A percentile compares a stretch with the other conserved stretches of the same genome.
These are phyloP conservation scores for Danio kyathit DNA, from an alignment of 2,797 vertebrate species.

Conservation along the genomic window DNA sequence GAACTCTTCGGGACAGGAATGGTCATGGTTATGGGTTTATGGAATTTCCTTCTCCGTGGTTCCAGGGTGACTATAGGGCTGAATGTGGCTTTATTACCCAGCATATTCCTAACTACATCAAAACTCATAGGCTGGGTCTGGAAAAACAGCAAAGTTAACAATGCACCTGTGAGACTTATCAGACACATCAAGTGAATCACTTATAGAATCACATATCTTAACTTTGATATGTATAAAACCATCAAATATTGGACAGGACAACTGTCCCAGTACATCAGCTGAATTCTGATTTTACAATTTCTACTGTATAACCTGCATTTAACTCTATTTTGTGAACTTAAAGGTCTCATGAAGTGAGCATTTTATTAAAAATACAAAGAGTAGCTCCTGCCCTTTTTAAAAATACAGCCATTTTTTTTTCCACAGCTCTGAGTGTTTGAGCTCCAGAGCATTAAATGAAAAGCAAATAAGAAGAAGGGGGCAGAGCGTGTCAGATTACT, in stretches of 20 bases:
- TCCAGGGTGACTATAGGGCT: constrained; percentile 98
- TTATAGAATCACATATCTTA: not conserved
- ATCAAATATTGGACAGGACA: not conserved
- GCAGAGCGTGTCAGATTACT: no score
- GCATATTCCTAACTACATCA: constrained; percentile 91
- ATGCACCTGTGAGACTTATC: not conserved
- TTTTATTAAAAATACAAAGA: no score
- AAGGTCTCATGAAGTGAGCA: no score
- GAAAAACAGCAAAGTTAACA: constrained; percentile 23
- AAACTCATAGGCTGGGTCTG: constrained; percentile 92
- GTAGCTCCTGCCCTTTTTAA: no score
- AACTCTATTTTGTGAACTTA: no score
- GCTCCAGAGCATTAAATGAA: no score
- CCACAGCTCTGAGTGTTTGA: no score
- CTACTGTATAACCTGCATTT: no score
- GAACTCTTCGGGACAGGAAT: constrained; percentile 93
- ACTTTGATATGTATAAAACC: not conserved
- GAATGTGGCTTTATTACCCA: constrained; percentile 96
- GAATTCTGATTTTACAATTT: no score
- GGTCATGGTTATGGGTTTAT: constrained; percentile 99
- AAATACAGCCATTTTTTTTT: no score
- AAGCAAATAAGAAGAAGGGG: no score
- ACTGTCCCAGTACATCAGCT: not conserved
- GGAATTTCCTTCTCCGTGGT: constrained; percentile 96
- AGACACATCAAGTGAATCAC: not conserved